Evolutionary conservation across 2,113 vertebrate genomes (phyloP).

Genomic region (Protomyctophum bolini): DNA sequence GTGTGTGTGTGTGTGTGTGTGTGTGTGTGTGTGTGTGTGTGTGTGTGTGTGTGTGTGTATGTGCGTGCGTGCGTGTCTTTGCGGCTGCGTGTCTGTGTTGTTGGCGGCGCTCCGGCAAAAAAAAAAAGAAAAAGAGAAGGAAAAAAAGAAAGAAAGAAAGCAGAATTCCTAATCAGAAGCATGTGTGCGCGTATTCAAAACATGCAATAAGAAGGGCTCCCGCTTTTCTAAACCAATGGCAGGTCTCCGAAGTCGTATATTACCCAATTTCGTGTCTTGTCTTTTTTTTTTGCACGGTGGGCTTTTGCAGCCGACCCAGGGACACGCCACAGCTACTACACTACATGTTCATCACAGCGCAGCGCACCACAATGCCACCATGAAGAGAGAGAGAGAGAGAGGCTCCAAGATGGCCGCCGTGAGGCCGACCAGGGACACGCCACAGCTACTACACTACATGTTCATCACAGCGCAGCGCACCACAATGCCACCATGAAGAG

Average conservation of each 20-base stretch:
- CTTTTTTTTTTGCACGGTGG: not conserved
- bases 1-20: not conserved
- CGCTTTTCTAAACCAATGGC: not conserved
- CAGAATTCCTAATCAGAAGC: not conserved
- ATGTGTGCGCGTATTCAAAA: not conserved
- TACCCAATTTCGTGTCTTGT: constrained; percentile 9
- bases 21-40: not conserved
- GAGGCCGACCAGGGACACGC: not conserved
- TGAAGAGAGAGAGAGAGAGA: not conserved
- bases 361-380: not conserved
- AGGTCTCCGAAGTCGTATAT: not conserved
- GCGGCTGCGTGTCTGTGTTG: too few species aligned
- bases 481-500: not conserved
- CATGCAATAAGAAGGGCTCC: not conserved
- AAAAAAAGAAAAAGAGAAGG: too few species aligned
- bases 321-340: not conserved
- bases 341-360: not conserved
- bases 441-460: too few species aligned
- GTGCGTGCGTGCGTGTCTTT: not conserved
- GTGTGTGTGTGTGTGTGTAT: not conserved
- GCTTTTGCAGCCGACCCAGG: not conserved
- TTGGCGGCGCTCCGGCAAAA: too few species aligned
- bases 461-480: not conserved
- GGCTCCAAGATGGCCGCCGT: too few species aligned
- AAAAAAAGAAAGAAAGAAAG: too few species aligned